Percentiles rank a stretch among this genome's conserved stretches.
phyloP scores from a whole-genome alignment of 1,140 invertebrate species.

The Diprion similis region DNA sequence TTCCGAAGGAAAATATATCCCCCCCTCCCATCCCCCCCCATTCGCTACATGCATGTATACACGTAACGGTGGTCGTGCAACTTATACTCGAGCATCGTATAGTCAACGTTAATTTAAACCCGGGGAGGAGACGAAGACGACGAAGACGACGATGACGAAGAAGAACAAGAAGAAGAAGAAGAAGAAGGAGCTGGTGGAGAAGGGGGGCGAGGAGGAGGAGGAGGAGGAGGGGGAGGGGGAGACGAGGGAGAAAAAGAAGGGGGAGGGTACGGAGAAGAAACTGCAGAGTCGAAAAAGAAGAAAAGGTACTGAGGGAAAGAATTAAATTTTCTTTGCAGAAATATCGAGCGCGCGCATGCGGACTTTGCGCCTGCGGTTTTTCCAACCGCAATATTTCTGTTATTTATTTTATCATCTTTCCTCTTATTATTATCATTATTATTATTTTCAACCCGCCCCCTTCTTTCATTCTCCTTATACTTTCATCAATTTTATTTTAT shows the following conservation, averaged over 20 bases:
- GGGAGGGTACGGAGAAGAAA: background rate
- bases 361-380: background rate
- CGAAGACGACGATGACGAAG: background rate
- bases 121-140: slow-evolving; percentile 1
- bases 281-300: slow-evolving; percentile 21
- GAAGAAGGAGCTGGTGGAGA: background rate
- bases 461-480: background rate
- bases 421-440: too few relatives aligned
- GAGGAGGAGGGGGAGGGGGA: too few relatives aligned
- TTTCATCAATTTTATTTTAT: background rate
- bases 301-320: background rate
- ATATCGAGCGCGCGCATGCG: background rate
- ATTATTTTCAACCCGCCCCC: too few relatives aligned
- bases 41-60: background rate
- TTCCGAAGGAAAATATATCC: background rate
- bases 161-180: background rate
- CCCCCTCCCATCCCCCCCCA: too few relatives aligned
- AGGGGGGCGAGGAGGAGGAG: too few relatives aligned
- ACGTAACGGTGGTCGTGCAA: background rate
- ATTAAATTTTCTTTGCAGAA: slow-evolving; percentile 4
- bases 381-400: background rate
- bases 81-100: background rate
- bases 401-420: background rate
- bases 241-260: background rate
- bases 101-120: background rate